Evolutionary conservation across 2,888 invertebrate genomes (phyloP).

Genomic region (Nemotelus pantherinus): DNA sequence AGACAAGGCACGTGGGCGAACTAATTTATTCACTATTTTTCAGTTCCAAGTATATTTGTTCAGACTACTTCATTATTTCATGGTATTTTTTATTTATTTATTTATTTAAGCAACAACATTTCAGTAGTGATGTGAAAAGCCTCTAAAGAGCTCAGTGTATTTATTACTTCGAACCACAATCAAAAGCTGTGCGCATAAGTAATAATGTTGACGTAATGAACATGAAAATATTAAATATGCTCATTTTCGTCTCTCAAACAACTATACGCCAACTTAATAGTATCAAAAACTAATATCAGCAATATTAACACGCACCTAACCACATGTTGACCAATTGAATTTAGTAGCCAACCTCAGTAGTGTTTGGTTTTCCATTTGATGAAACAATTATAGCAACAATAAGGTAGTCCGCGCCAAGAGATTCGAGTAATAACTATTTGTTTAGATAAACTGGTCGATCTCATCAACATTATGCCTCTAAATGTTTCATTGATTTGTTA

Average conservation of each 20-base stretch:
- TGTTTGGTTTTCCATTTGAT: conserved; percentile 35
- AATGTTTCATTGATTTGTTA: conserved; percentile 18
- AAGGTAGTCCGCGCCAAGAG: conserved; percentile 48
- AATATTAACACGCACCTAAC: background rate
- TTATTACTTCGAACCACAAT: no score
- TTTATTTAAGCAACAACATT: no score
- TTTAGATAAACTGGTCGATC: conserved; percentile 22
- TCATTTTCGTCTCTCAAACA: background rate
- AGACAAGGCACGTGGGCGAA: no score
- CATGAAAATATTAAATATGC: no score
- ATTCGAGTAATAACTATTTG: conserved; percentile 43
- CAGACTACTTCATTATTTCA: no score
- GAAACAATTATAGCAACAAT: conserved; percentile 49
- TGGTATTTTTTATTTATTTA: no score
- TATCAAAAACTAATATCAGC: background rate
- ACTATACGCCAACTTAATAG: background rate
- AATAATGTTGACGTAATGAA: no score
- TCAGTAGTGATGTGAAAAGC: no score
- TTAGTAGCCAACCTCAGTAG: conserved; percentile 22
- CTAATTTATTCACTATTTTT: no score
- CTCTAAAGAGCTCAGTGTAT: no score
- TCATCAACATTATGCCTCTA: conserved; percentile 21
- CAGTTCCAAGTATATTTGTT: no score
- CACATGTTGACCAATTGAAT: conserved; percentile 31
- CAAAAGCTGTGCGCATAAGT: no score